A percentile compares a stretch with the other conserved stretches of the same genome.
Conservation (phyloP, 2,113 vertebrate species). For the Calcarius ornatus region DNA sequence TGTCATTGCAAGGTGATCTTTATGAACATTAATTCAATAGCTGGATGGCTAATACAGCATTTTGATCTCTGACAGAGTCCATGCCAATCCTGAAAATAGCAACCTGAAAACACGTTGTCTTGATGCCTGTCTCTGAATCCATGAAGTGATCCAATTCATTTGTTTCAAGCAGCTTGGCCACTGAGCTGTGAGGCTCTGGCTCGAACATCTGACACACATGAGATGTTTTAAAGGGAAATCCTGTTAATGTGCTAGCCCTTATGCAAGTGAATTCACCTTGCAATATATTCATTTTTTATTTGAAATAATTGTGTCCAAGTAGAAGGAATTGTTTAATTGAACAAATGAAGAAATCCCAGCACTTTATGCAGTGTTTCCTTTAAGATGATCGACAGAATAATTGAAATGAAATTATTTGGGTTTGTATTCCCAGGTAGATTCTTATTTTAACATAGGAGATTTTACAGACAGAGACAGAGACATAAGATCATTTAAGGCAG, state of each 20-base stretch:
- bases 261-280: neutral
- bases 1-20: neutral
- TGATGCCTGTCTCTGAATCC: neutral
- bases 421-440: neutral
- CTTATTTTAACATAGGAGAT: neutral
- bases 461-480: neutral
- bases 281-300: neutral
- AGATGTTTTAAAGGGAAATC: constrained; percentile 24
- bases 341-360: neutral
- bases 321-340: neutral
- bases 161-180: constrained; percentile 10
- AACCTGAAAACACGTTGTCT: constrained; percentile 19
- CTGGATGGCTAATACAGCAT: neutral
- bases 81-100: constrained; percentile 44
- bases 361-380: neutral
- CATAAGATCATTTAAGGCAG: constrained; percentile 16
- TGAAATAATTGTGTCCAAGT: neutral
- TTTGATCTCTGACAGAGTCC: neutral
- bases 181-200: constrained; percentile 35
- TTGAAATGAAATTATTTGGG: neutral
- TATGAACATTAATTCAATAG: neutral
- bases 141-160: constrained; percentile 39
- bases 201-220: neutral
- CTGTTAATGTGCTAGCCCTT: neutral
- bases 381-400: neutral